phyloP scores from a whole-genome alignment of 2,888 invertebrate species.

The Macroteleia sp. region DNA sequence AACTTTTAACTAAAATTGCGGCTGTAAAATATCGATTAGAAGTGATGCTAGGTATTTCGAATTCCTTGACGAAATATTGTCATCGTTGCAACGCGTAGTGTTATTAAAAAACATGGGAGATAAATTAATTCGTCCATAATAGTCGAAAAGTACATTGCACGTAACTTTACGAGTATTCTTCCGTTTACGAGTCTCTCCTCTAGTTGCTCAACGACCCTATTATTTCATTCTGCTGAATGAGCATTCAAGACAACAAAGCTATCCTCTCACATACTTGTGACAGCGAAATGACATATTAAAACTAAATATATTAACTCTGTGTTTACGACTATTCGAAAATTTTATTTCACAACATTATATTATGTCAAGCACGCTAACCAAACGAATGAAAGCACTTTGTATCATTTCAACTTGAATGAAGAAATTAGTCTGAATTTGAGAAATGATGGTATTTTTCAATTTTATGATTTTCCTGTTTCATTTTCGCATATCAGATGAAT shows the following conservation, averaged over 20 bases:
- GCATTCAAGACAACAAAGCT: slow-evolving; percentile 47
- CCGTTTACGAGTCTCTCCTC: slow-evolving; percentile 42
- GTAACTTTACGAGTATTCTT: slow-evolving; percentile 44
- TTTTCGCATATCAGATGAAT: slow-evolving; percentile 14
- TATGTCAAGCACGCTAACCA: slow-evolving; percentile 6
- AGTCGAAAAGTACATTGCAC: slow-evolving; percentile 35
- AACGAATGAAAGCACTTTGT: slow-evolving; percentile 31
- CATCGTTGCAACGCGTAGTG: neutral
- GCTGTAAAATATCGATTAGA: too few relatives aligned
- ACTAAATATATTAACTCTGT: slow-evolving; percentile 39
- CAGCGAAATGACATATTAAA: slow-evolving; percentile 40
- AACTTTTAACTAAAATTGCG: neutral
- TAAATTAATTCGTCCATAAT: slow-evolving; percentile 45
- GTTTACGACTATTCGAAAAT: slow-evolving; percentile 1
- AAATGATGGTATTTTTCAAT: slow-evolving; percentile 33
- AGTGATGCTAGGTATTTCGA: neutral
- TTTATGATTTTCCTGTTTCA: slow-evolving; percentile 9
- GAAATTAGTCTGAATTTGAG: slow-evolving; percentile 34
- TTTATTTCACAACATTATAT: slow-evolving; percentile 30
- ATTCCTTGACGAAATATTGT: neutral
- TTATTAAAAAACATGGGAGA: neutral
- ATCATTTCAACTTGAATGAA: slow-evolving; percentile 22
- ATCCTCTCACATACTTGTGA: slow-evolving; percentile 18
- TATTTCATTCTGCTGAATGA: slow-evolving; percentile 46
- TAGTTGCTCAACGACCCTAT: slow-evolving; percentile 46